phyloP scores from a whole-genome alignment of 2,797 vertebrate genomes.

The Tympanoctomys barrerae region DNA sequence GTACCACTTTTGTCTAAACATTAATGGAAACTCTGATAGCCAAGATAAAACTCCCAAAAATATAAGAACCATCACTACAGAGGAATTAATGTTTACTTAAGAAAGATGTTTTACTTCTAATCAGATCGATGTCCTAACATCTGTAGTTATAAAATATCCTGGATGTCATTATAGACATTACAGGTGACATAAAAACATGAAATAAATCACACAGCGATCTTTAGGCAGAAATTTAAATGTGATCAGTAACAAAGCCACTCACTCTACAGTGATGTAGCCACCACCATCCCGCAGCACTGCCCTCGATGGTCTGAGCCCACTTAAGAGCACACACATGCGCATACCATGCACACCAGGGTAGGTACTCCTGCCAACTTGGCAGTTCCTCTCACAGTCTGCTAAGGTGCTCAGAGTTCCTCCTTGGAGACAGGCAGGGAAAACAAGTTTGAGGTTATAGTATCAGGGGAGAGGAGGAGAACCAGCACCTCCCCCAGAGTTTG shows the following conservation, averaged over 20 bases:
- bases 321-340: background rate
- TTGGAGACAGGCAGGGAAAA: background rate
- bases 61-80: background rate
- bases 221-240: constrained; percentile 68
- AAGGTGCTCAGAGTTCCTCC: background rate
- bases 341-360: background rate
- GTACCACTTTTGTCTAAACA: background rate
- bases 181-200: background rate
- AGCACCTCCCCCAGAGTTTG: background rate
- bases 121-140: constrained; percentile 6
- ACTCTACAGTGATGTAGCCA: constrained; percentile 48
- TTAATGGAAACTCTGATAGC: background rate
- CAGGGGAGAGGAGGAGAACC: background rate
- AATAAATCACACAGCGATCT: background rate
- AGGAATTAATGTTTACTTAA: background rate
- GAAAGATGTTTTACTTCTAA: constrained; percentile 53
- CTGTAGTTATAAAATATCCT: background rate
- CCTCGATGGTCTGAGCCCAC: constrained; percentile 48
- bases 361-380: background rate
- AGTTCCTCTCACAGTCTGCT: constrained; percentile 39
- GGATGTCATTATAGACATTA: background rate
- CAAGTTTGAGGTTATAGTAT: background rate
- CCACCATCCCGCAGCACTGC: constrained; percentile 1
- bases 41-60: background rate
- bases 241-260: constrained; percentile 17